phyloP scores from a whole-genome alignment of 1,140 invertebrate species.

The Campoletis sonorensis region DNA sequence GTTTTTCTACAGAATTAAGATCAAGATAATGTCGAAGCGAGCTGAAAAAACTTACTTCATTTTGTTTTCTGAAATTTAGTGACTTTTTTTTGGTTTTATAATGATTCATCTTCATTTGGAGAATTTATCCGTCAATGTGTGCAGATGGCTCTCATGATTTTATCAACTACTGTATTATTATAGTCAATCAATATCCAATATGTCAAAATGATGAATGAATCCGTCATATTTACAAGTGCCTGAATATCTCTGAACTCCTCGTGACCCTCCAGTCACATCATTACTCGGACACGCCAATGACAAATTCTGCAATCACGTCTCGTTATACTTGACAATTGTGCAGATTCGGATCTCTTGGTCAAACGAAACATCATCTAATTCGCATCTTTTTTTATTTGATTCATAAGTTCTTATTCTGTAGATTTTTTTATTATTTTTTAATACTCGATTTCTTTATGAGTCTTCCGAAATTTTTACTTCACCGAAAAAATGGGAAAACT shows the following conservation, averaged over 20 bases:
- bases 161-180: background rate
- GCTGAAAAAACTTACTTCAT: no score
- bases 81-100: no score
- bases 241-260: conserved; percentile 1
- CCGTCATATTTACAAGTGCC: background rate
- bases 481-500: background rate
- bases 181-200: background rate
- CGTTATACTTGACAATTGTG: background rate
- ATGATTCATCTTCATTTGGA: no score
- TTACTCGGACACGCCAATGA: conserved; percentile 10
- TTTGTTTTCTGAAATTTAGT: no score
- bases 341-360: background rate
- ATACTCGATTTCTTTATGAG: background rate
- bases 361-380: no score
- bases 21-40: no score
- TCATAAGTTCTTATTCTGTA: no score
- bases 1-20: no score
- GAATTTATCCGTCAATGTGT: background rate
- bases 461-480: background rate
- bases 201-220: background rate
- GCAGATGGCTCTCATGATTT: background rate
- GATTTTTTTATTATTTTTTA: background rate
- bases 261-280: conserved; percentile 4
- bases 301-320: conserved; percentile 28
- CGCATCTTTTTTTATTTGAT: no score